Evolutionary conservation across 2,888 invertebrate genomes (phyloP), one percentile per base, ranked within the genome.

Genomic region (Acleris laterana): DNA sequence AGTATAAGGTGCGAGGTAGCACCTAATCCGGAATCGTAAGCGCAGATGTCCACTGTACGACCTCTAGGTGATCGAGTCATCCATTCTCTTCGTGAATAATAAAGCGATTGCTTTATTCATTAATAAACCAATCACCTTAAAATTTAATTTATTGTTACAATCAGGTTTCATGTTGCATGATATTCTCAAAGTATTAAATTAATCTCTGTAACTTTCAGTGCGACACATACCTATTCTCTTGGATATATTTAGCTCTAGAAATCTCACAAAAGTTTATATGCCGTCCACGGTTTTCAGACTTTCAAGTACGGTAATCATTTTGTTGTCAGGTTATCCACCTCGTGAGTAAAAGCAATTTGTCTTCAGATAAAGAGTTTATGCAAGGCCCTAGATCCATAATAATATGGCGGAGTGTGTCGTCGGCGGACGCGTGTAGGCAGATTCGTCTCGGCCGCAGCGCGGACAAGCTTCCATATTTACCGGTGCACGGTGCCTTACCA

Each of bases 391-490:
- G 62, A 57, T 66, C 62, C 62, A 63, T 69, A 51, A 61, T 61
- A 53, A 59, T 65, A 70, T 68, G 72, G 69, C 68, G 70, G 70
- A 73, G 64, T 73, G 70, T 70, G 68, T 72, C 61, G 62, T 70
- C 70, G 65, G 25, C 64, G 50, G 60, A 71, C 71, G 75, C 76
- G 89, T 87, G 91, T 91, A 89, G 91, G 92, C 83, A 87, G 89
- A 85, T 84, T 83, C 81, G 85, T 86, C 85, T 81, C 86, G 87
- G 83, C 81, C 86, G 87, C 84, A 85, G 84, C 83, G 76, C 76
- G 70, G 80, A 84, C 92, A 90, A 89, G 88, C 88, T 90, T 88
- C 90, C 91, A 90, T 92, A 91, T 91, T 90, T 87, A 91, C 86
- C 83, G 83, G 84, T 83, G 83, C 78, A 85, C 82, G 83, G 84